Evolutionary conservation across 2,113 vertebrate genomes (phyloP), one percentile per base, ranked within the genome.

Genomic region (Platichthys stellatus): DNA sequence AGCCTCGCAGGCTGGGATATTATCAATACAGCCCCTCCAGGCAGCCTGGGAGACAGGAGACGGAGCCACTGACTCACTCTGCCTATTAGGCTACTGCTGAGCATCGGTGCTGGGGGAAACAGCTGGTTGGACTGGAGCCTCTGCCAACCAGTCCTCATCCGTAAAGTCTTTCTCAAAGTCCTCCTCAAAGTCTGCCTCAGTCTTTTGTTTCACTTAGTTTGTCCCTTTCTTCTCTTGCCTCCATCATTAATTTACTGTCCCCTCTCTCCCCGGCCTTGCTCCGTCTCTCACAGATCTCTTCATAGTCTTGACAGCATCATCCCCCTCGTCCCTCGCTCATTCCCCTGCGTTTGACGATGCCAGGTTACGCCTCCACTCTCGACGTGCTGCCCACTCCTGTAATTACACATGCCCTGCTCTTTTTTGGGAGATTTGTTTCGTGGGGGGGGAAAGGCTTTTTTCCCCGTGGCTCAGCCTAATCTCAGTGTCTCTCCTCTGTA

Each of bases 41-140:
- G 93, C 93, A 92, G 88, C 89, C 93, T 92, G 69, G 83, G 87
- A 93, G 93, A 94, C 91, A 91, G 90, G 83, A 93, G 90, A 93
- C 82, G 24, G 80, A 84, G 75, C 83, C 86, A 91, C 83, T 82
- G 86, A 86, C 88, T 93, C 82, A 73, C 90, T 90, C 87, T 87
- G 84, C 90, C 91, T 90, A 93, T 95, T 93, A 94, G 90, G 91
- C 88, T 65, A 82, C 90, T 86, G 89, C 90, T 90, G 89, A 93
- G 91, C 88, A 74, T 74, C 76, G 69, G 81, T 56, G 82, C 76
- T 78, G n/a, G 54, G 71, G 72, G 67, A 86, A 87, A 78, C 72
- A 81, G 83, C 84, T 88, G 81, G 74, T 91, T 85, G 73, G 62
- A 89, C 57, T 86, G 82, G 77, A 81, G 69, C 77, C 66, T 81